Evolutionary conservation across 2,113 vertebrate genomes (phyloP).

Genomic region (Alexandromys fortis): DNA sequence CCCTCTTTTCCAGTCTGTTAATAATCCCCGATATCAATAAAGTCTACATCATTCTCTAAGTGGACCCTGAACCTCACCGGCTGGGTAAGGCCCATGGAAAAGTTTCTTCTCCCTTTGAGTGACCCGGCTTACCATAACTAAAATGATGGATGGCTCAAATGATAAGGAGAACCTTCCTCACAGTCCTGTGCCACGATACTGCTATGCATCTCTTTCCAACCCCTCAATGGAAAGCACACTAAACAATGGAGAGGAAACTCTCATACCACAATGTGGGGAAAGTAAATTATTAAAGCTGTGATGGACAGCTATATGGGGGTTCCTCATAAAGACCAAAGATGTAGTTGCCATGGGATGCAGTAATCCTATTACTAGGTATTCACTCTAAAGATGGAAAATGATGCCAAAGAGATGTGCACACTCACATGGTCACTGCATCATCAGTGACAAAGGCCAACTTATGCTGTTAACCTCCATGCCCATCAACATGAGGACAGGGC

Average conservation of each 20-base stretch:
- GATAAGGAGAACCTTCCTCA: background rate
- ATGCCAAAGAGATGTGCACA: background rate
- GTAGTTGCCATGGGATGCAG: background rate
- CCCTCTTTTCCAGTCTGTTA: background rate
- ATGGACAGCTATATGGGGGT: background rate
- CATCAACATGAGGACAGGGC: background rate
- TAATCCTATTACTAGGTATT: background rate
- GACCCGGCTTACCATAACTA: background rate
- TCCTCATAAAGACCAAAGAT: background rate
- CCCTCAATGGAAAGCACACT: background rate
- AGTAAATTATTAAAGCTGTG: background rate
- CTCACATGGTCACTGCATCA: background rate
- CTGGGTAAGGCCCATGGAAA: background rate
- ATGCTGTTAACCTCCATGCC: background rate
- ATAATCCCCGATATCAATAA: background rate
- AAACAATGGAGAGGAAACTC: background rate
- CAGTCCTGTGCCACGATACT: background rate
- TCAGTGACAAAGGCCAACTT: background rate
- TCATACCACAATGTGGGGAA: background rate
- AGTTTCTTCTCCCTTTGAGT: background rate
- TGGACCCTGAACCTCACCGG: background rate
- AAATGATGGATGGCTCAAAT: background rate
- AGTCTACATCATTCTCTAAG: background rate
- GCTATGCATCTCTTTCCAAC: background rate
- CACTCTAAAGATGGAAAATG: background rate